Evolutionary conservation across 1,140 invertebrate species (phyloP).

Genomic region (Planococcus citri): DNA sequence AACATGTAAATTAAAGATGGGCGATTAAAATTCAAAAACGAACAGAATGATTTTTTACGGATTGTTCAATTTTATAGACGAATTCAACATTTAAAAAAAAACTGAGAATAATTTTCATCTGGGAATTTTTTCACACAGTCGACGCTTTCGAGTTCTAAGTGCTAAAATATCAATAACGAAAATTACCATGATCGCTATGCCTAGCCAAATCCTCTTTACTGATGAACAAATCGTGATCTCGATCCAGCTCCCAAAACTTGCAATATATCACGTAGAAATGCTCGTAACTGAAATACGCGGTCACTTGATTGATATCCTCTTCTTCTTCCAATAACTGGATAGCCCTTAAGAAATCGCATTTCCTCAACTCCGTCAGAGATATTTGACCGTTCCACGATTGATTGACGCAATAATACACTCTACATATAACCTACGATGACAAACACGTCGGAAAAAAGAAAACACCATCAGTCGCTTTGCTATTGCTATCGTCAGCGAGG

Average conservation of each 20-base stretch:
- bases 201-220: slow-evolving; percentile 84
- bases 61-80: too few species aligned
- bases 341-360: slow-evolving; percentile 73
- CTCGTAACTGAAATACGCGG: slow-evolving; percentile 97
- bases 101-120: too few species aligned
- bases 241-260: slow-evolving; percentile 99
- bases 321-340: slow-evolving; percentile 72
- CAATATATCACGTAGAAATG: slow-evolving; percentile 99
- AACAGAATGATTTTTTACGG: too few species aligned
- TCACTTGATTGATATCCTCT: slow-evolving; percentile 95
- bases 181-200: slow-evolving; percentile 86
- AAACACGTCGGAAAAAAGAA: slow-evolving; percentile 24
- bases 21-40: neutral
- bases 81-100: too few species aligned
- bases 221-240: slow-evolving; percentile 95
- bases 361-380: slow-evolving; percentile 73
- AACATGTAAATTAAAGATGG: too few species aligned
- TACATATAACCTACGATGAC: slow-evolving; percentile 72
- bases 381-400: slow-evolving; percentile 93
- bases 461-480: neutral
- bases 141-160: too few species aligned
- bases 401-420: slow-evolving; percentile 98
- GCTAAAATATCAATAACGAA: too few species aligned
- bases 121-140: too few species aligned
- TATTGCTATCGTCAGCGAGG: too few species aligned